A percentile compares a stretch with the other conserved stretches of the same genome.
Evolutionary conservation across 2,797 vertebrate species (phyloP).

Genomic region (Syngnathus rostellatus): DNA sequence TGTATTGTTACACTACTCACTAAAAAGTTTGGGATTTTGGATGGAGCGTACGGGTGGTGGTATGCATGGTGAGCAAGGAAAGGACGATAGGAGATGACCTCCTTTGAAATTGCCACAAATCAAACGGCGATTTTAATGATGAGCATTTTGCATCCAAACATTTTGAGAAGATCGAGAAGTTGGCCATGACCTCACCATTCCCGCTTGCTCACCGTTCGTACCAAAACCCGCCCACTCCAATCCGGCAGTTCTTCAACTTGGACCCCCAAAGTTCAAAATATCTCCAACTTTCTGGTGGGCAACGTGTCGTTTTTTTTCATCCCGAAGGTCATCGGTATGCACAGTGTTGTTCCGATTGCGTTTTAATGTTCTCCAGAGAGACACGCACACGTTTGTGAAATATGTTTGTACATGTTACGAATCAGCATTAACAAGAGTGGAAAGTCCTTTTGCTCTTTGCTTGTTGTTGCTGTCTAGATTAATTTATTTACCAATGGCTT

Average conservation of each 20-base stretch:
- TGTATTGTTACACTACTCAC: not conserved
- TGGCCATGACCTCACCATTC: not conserved
- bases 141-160: not conserved
- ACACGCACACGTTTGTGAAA: slow-evolving; percentile 52
- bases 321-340: slow-evolving; percentile 61
- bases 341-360: slow-evolving; percentile 64
- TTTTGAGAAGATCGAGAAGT: not conserved
- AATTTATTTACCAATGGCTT: slow-evolving; percentile 90
- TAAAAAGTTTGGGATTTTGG: not conserved
- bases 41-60: not conserved
- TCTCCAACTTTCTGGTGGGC: not conserved
- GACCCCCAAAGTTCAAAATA: not conserved
- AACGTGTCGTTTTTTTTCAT: slow-evolving; percentile 57
- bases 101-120: no score
- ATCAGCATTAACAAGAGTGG: slow-evolving; percentile 68
- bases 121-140: no score
- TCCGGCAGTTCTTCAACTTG: not conserved
- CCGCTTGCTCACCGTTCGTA: not conserved
- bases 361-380: slow-evolving; percentile 49
- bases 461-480: slow-evolving; percentile 81
- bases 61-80: not conserved
- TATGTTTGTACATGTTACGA: slow-evolving; percentile 75
- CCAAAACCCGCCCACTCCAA: not conserved
- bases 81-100: no score
- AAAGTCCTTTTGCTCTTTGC: slow-evolving; percentile 66